Evolutionary conservation across 2,888 invertebrate species (phyloP), one percentile per base, ranked within the genome.

Genomic region (Orthosia gracilis): DNA sequence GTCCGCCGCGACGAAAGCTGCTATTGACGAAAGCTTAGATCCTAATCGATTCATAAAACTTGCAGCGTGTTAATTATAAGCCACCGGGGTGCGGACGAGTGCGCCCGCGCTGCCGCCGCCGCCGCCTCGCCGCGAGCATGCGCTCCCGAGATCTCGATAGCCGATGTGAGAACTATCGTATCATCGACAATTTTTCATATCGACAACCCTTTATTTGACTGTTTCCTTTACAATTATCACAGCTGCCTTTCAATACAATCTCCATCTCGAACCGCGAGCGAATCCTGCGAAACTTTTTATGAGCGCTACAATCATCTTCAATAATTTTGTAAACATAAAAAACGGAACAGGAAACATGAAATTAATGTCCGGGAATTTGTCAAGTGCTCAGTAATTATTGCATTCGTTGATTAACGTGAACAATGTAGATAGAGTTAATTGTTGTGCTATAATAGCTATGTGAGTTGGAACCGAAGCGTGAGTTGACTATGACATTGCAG

Each of bases 21-120:
- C 93, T 94, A 96, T 96, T 96, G 96, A 96, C 94, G 95, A 96
- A 96, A 96, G 96, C 96, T 96, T 96, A 96, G 96, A 96, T 96
- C 91, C 92, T 95, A 96, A 96, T 96, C 96, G 95, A 94, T 95
- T 96, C 95, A 96, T 96, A 96, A 96, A 94, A 95, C 94, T 95
- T 93, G 94, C 94, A 94, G 94, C 93, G 96, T 96, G 96, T 96
- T 96, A 96, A 96, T 96, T 96, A 96, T 96, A 96, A 94, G 96
- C 96, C 96, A 96, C 96, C 90, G 96, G 90, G 90, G 92, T 93
- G 95, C 94, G 92, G 92, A 91, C 88, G 90, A 89, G 87, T 88
- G 91, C 88, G 87, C 87, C 85, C 85, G 88, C 86, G 83, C 88
- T 85, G 81, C 87, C 69, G 76, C 73, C 64, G 82, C 75, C 76